Base-by-base conservation (phyloP, 2,888 invertebrate species). In the Bembecia ichneumoniformis region DNA sequence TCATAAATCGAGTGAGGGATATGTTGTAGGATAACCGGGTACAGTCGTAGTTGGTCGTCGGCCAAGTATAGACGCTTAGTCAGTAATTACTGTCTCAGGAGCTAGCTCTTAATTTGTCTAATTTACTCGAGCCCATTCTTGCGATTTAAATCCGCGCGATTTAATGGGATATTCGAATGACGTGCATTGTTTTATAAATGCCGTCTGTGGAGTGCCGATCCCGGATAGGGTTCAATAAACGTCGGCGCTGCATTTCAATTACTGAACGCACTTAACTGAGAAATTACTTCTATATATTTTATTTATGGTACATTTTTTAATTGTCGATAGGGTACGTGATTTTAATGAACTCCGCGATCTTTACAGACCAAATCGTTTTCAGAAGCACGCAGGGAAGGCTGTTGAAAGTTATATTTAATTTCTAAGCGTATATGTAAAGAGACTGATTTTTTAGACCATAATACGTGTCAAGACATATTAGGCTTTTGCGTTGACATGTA, bases 91-190 rank as follows among this genome's bases (percentile, higher is more conserved):
- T 74, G 74, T 75, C 79, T 76, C 82, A 79, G 76, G 75, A 77
- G 72, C 71, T 64, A 66, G 66, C 72, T 82, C 83, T 82, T 83
- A 82, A 87, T 86, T 86, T 82, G 81, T 81, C 79, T 83, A 84
- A 87, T 86, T 82, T 79, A 74, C 77, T 74, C 74, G 64, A 73
- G 68, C 71, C 71, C 70, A 67, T 68, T 74, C 66, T 63, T 66
- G 66, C 64, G 68, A 71, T 75, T 76, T 79, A 79, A 82, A 81
- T 81, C 28, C 80, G 75, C 66, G 64, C 74, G 71, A 72, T 79
- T 82, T 81, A 86, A 82, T 82, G 77, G 81, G 71, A 74, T 76
- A 77, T 81, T 74, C 75, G 79, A 82, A 81, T 76, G 78, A 82
- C 73, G 73, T 70, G 76, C 78, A 81, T 82, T 82, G 79, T 82